These are phyloP conservation scores for Blastomussa wellsi DNA, from an alignment of 92 coral and sea anemone genomes.

Conservation along the genomic window DNA sequence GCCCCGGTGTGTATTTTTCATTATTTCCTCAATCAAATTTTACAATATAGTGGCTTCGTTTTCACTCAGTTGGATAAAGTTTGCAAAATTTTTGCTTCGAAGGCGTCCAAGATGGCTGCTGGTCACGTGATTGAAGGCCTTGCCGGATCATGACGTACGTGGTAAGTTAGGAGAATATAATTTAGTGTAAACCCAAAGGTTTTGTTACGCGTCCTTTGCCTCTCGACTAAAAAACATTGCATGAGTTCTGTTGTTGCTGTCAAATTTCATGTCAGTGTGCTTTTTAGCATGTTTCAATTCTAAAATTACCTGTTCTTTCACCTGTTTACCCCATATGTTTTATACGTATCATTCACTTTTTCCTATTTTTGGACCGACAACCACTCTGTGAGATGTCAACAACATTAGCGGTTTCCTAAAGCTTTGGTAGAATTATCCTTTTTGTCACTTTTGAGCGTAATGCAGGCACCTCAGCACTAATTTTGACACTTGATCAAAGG, in stretches of 20 bases:
- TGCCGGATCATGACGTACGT: constrained; percentile 49
- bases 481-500: constrained; percentile 44
- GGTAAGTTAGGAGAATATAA: constrained; percentile 75
- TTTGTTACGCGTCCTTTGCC: not conserved
- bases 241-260: not conserved
- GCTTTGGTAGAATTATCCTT: not conserved
- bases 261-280: not conserved
- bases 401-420: not conserved
- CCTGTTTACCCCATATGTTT: not conserved
- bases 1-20: constrained; percentile 46
- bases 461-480: not conserved
- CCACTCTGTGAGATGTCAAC: not conserved
- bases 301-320: not conserved
- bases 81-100: constrained; percentile 49
- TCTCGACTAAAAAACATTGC: not conserved
- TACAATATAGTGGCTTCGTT: constrained; percentile 19
- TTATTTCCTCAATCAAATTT: constrained; percentile 31
- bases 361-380: not conserved
- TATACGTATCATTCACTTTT: not conserved
- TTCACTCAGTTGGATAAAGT: constrained; percentile 38
- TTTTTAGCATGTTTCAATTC: not conserved
- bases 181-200: not conserved
- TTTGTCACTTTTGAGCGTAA: not conserved
- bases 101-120: constrained; percentile 84
- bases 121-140: constrained; percentile 70